A percentile compares a stretch with the other conserved stretches of the same genome.
phyloP scores from a whole-genome alignment of 2,113 vertebrate genomes.

The Hemiscyllium ocellatum region DNA sequence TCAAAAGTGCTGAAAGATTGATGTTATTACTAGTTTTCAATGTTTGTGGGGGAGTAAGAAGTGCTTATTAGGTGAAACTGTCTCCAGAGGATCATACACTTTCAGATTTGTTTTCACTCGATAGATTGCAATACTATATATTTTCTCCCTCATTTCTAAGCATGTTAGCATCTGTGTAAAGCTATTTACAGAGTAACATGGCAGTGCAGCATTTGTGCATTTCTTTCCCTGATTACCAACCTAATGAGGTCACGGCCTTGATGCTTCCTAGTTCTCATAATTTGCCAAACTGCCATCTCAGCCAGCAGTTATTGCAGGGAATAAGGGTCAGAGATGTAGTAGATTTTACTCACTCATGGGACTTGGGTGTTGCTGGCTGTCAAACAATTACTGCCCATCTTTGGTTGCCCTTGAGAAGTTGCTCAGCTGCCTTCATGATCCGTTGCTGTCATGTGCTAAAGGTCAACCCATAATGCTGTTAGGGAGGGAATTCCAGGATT shows the following conservation, averaged over 20 bases:
- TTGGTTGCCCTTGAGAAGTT: too few relatives aligned
- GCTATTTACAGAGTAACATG: not conserved
- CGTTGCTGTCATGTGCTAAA: too few relatives aligned
- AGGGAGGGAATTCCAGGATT: too few relatives aligned
- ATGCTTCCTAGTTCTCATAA: not conserved
- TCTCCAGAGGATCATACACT: not conserved
- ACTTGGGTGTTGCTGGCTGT: too few relatives aligned
- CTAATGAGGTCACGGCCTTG: not conserved
- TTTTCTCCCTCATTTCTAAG: not conserved
- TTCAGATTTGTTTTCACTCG: not conserved
- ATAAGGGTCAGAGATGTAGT: not conserved
- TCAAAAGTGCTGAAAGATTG: not conserved
- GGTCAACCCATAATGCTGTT: too few relatives aligned
- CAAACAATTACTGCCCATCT: too few relatives aligned
- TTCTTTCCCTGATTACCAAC: not conserved
- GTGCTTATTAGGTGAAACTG: constrained; percentile 17
- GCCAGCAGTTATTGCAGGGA: not conserved
- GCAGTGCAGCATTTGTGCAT: not conserved
- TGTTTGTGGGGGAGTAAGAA: not conserved
- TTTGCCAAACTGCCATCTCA: not conserved
- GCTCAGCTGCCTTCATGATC: too few relatives aligned
- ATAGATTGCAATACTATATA: not conserved
- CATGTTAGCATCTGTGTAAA: not conserved
- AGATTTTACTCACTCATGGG: too few relatives aligned
- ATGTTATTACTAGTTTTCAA: not conserved